Evolutionary conservation across 2,113 vertebrate species (phyloP).

Genomic region (Rattus norvegicus): GRCr8 NC_086021.1:188988501-188989000

Average conservation of each 20-base stretch:
- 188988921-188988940: background rate
- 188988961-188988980: background rate
- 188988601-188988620: background rate
- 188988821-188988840: fast-evolving
- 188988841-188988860: background rate
- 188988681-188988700: no score
- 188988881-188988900: background rate
- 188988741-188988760: background rate
- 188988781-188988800: background rate
- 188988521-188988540: background rate
- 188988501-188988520: background rate
- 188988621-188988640: background rate
- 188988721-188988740: background rate
- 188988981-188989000: background rate
- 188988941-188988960: no score
- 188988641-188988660: background rate
- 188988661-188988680: no score
- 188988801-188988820: no score
- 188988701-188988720: no score
- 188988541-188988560: background rate
- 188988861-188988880: background rate
- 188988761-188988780: background rate
- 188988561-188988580: background rate
- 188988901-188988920: no score
- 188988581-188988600: background rate